A percentile compares a stretch with the other conserved stretches of the same genome.
Conservation (phyloP, 2,113 vertebrate species). For the Etheostoma spectabile region DNA sequence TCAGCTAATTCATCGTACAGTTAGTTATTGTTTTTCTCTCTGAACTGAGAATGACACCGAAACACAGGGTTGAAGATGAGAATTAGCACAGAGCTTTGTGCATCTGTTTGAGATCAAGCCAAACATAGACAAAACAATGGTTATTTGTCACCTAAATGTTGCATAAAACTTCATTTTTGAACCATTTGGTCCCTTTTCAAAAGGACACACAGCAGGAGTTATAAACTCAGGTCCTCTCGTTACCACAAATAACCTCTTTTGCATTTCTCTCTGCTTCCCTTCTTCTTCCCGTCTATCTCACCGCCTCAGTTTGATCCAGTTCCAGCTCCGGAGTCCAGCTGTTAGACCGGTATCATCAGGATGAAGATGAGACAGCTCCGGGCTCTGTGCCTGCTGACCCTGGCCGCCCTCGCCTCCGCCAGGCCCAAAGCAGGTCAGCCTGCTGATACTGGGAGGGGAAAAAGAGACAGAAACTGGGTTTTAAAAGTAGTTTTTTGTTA, state of each 20-base stretch:
- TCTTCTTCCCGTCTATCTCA: not conserved
- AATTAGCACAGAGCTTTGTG: no score
- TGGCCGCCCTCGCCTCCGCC: constrained; percentile 78
- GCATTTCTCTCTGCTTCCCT: constrained; percentile 26
- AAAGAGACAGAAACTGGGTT: no score
- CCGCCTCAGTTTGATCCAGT: constrained; percentile 23
- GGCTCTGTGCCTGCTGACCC: constrained; percentile 69
- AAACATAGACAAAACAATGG: no score
- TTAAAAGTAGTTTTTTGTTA: no score
- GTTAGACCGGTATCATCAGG: constrained; percentile 14
- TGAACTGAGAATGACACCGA: no score
- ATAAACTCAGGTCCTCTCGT: not conserved
- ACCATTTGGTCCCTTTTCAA: no score
- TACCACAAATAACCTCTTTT: not conserved
- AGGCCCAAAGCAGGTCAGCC: constrained; percentile 81
- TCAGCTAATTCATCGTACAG: no score
- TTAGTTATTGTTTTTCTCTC: no score
- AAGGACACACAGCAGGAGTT: not conserved
- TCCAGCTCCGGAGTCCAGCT: constrained; percentile 15
- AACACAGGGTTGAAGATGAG: no score
- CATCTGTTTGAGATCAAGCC: no score
- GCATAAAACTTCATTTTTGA: no score
- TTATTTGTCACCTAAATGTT: no score
- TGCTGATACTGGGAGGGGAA: not conserved
- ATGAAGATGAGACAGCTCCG: constrained; percentile 81